These are phyloP conservation scores for Erebia palarica DNA, from an alignment of 2,888 invertebrate species.

Conservation along the genomic window DNA sequence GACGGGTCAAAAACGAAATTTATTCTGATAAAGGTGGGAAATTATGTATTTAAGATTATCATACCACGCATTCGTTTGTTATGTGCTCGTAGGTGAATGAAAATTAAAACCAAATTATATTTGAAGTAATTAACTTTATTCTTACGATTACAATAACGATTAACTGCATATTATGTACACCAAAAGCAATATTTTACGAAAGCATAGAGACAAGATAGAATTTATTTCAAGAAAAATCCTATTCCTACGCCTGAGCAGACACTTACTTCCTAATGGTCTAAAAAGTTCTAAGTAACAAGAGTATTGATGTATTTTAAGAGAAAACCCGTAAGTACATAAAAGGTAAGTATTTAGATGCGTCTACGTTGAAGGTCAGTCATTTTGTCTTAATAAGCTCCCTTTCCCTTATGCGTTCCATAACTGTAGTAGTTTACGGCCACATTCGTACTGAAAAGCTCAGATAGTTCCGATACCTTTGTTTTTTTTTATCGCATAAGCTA, in stretches of 20 bases:
- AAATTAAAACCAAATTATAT: conserved; percentile 20
- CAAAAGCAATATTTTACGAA: conserved; percentile 31
- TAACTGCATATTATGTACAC: conserved; percentile 21
- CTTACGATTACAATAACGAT: conserved; percentile 25
- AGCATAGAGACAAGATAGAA: conserved; percentile 30
- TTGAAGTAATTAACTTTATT: conserved; percentile 27
- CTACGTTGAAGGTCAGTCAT: conserved; percentile 37
- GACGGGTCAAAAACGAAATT: no score
- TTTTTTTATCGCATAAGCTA: no score
- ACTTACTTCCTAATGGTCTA: not conserved
- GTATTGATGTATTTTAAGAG: not conserved
- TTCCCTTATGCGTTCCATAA: conserved; percentile 16
- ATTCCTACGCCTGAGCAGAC: conserved; percentile 24
- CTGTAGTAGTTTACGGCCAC: not conserved
- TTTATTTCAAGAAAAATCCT: conserved; percentile 18
- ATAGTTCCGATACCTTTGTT: not conserved
- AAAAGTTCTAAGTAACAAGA: not conserved
- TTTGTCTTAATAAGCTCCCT: conserved; percentile 20
- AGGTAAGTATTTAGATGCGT: conserved; percentile 1
- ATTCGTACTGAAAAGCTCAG: not conserved
- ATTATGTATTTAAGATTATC: not conserved
- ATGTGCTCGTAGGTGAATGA: not conserved
- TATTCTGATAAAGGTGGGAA: not conserved
- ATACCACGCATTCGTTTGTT: no score
- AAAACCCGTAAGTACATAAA: not conserved